Evolutionary conservation across 2,113 vertebrate species (phyloP).

Genomic region (Ranitomeya imitator): DNA sequence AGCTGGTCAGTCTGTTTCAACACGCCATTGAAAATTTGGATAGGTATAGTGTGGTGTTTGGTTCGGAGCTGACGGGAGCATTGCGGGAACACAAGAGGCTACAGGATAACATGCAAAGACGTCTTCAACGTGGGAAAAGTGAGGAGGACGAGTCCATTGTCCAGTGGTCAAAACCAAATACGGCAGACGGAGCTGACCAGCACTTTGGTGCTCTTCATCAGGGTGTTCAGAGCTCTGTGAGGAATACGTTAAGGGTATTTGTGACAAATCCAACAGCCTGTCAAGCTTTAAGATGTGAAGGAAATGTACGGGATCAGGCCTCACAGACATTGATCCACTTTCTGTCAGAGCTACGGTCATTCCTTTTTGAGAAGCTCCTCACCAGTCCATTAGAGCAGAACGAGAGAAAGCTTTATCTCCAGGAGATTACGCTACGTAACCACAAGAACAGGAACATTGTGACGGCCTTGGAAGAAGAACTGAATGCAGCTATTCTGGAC

Average conservation of each 20-base stretch:
- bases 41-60: conserved; percentile 48
- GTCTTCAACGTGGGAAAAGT: conserved; percentile 23
- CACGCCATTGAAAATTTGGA: conserved; percentile 41
- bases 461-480: conserved; percentile 62
- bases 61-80: conserved; percentile 55
- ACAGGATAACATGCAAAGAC: conserved; percentile 57
- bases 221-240: conserved; percentile 70
- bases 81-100: conserved; percentile 67
- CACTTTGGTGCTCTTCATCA: neutral
- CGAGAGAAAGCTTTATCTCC: conserved; percentile 62
- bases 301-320: neutral
- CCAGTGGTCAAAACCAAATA: neutral
- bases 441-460: conserved; percentile 62
- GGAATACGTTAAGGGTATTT: conserved; percentile 71
- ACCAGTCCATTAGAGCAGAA: conserved; percentile 71
- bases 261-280: conserved; percentile 60
- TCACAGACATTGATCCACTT: conserved; percentile 65
- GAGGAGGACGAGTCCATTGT: neutral
- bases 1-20: conserved; percentile 68
- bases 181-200: neutral
- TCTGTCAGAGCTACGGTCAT: conserved; percentile 72
- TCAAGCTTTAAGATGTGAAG: conserved; percentile 57
- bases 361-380: conserved; percentile 73
- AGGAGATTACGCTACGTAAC: conserved; percentile 62
- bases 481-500: conserved; percentile 61